phyloP scores from a whole-genome alignment of 2,797 vertebrate species.

The Cryptoblepharus egeriae region DNA sequence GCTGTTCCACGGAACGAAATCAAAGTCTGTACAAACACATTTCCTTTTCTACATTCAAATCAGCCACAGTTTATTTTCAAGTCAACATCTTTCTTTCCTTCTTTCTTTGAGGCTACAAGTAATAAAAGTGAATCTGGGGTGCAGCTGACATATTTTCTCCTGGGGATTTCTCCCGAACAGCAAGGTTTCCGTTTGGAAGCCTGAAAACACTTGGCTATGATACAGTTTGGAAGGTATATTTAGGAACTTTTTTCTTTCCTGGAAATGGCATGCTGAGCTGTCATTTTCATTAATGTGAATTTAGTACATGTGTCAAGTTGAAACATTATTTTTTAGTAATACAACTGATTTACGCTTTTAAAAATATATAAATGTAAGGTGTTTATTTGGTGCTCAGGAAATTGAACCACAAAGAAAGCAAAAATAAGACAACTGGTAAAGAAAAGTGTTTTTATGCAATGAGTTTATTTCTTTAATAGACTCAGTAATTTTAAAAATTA shows the following conservation, averaged over 20 bases:
- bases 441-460: slow-evolving; percentile 1
- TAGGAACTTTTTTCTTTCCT: slow-evolving; percentile 63
- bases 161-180: slow-evolving; percentile 59
- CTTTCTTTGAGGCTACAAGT: slow-evolving; percentile 11
- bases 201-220: slow-evolving; percentile 70
- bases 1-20: slow-evolving; percentile 64
- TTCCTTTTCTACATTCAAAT: slow-evolving; percentile 50
- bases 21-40: slow-evolving; percentile 49
- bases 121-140: slow-evolving; percentile 11
- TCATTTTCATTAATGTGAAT: slow-evolving; percentile 74
- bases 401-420: slow-evolving; percentile 63
- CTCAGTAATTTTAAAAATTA: slow-evolving; percentile 58
- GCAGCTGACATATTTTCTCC: slow-evolving; percentile 46
- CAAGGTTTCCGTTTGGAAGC: slow-evolving; percentile 58
- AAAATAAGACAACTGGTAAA: slow-evolving; percentile 57
- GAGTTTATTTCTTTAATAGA: not conserved
- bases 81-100: too few relatives aligned
- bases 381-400: slow-evolving; percentile 64
- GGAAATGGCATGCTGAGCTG: slow-evolving; percentile 65
- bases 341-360: slow-evolving; percentile 64
- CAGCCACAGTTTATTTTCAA: slow-evolving; percentile 35
- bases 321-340: slow-evolving; percentile 71
- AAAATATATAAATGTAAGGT: slow-evolving; percentile 67
- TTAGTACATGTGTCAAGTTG: slow-evolving; percentile 72
- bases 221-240: slow-evolving; percentile 68